Base-by-base conservation (phyloP, 2,113 vertebrate genomes). In the Stictonetta naevosa region DNA sequence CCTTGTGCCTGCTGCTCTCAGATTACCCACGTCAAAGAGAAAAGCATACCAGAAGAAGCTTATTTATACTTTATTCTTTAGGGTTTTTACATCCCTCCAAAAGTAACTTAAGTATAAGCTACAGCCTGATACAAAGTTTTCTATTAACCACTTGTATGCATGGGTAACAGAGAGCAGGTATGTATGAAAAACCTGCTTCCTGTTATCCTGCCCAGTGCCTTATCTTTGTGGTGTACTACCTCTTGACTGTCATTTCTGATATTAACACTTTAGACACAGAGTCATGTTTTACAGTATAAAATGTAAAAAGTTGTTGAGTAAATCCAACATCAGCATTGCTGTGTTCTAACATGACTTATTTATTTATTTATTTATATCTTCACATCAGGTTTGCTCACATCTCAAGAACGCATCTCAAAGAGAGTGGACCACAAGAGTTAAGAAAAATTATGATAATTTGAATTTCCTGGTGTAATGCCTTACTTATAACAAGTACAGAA, bases 391-490 rank as follows among this genome's bases (percentile, higher is more conserved):
- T 89, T 58, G 3, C 46, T 78, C 2, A 15, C 3, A 34, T 62
- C 19, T 67, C n/a, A 90, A 38, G 86, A 80, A 34, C 4, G 64
- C 11, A 22, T 22, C 42, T 91, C 48, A 87, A 50, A 86, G 26
- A 83, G 8, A 72, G 10, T 22, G 22, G 3, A 75, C 4, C n/a
- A 52, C 2, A 52, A 75, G 31, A 90, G 46, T 74, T 85, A 92
- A 87, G 26, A 82, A 68, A 79, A 85, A 73, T 28, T 53, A 66
- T 74, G 34, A 29, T 55, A 53, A 85, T 95, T 92, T 29, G 79
- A 66, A 90, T 91, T 83, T 46, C 8, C 63, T 59, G 4, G 64
- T 59, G 88, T 93, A 91, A 92, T 78, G 48, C 33, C 22, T 79
- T 75, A 53, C 22, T 79, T 75, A 53, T 16, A 90, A 63, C 21